Percentiles rank a stretch among this genome's conserved stretches.
Evolutionary conservation across 2,113 vertebrate genomes (phyloP).

Genomic region (Catagonus wagneri): DNA sequence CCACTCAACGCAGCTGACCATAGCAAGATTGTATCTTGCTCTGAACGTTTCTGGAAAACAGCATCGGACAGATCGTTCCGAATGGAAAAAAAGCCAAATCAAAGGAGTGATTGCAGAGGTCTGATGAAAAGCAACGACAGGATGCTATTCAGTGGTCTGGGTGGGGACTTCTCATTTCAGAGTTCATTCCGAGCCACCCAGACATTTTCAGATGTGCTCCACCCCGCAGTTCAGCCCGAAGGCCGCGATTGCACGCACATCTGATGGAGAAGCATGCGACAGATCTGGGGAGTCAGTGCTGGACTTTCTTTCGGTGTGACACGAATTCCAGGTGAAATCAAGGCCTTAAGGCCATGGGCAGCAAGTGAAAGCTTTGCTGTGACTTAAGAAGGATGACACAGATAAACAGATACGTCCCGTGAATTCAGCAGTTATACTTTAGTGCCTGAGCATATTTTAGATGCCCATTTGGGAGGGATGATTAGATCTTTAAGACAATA

Average conservation of each 20-base stretch:
- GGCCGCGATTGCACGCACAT: not conserved
- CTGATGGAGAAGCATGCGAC: not conserved
- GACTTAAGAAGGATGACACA: not conserved
- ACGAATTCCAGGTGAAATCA: not conserved
- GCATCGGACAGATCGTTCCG: not conserved
- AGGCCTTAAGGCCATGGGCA: not conserved
- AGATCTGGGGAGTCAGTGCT: not conserved
- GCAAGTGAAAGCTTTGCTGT: not conserved
- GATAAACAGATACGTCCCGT: not conserved
- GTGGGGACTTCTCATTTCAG: not conserved
- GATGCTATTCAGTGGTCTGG: slow-evolving; percentile 24
- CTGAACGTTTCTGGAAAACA: slow-evolving; percentile 58
- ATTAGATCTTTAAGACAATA: not conserved
- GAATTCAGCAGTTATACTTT: not conserved
- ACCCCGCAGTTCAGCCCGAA: not conserved
- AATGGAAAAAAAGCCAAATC: slow-evolving; percentile 53
- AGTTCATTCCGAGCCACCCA: slow-evolving; percentile 41
- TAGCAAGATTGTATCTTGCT: slow-evolving; percentile 68
- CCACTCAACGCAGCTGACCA: slow-evolving; percentile 54
- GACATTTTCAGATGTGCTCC: not conserved
- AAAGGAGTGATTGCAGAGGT: slow-evolving; percentile 24
- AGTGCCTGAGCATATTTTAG: not conserved
- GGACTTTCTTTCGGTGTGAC: not conserved
- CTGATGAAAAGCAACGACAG: slow-evolving; percentile 29
- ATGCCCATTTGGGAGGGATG: not conserved